These are phyloP conservation scores for Elymnias hypermnestra DNA, from an alignment of 1,140 invertebrate genomes.

Conservation along the genomic window DNA sequence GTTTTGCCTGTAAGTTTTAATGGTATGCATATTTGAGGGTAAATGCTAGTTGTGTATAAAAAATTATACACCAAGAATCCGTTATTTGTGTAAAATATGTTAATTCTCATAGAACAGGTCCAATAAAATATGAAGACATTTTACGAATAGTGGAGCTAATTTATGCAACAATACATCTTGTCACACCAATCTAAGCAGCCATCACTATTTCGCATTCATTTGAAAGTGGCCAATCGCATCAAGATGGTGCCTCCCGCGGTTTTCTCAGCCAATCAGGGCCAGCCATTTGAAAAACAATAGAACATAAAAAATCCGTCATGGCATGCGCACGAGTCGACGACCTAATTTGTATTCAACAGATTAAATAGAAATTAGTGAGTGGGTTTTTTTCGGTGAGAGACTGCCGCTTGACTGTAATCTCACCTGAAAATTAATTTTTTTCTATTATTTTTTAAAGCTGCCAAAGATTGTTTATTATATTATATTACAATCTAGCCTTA, in stretches of 20 bases:
- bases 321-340: slow-evolving; percentile 44
- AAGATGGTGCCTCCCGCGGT: slow-evolving; percentile 45
- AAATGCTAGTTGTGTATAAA: too few relatives aligned
- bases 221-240: slow-evolving; percentile 41
- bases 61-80: background rate
- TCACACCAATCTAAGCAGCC: slow-evolving; percentile 56
- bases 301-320: slow-evolving; percentile 70
- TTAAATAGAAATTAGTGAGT: slow-evolving; percentile 1
- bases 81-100: slow-evolving; percentile 2
- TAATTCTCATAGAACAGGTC: slow-evolving; percentile 11
- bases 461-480: too few relatives aligned
- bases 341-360: slow-evolving; percentile 27
- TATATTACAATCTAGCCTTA: too few relatives aligned
- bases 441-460: too few relatives aligned
- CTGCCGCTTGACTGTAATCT: too few relatives aligned
- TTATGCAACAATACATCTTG: slow-evolving; percentile 63
- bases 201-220: slow-evolving; percentile 66
- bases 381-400: background rate
- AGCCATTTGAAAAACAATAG: slow-evolving; percentile 71
- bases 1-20: too few relatives aligned
- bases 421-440: too few relatives aligned
- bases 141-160: slow-evolving; percentile 34
- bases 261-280: slow-evolving; percentile 42
- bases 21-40: too few relatives aligned
- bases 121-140: slow-evolving; percentile 5